phyloP scores from a whole-genome alignment of 2,888 invertebrate species.

The Pteria penguin region DNA sequence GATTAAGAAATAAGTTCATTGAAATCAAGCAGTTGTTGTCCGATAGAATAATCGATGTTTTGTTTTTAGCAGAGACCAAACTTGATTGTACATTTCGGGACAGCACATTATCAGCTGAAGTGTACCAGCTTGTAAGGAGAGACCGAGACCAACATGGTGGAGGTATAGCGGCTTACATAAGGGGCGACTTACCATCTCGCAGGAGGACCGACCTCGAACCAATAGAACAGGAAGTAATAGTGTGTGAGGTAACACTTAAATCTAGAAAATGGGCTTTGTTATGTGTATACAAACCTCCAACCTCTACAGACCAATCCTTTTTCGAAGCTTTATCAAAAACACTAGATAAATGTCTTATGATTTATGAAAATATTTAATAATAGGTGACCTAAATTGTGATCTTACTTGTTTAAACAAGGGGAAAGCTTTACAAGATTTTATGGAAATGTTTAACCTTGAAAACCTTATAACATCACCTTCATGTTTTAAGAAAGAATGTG shows the following conservation, averaged over 20 bases:
- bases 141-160: background rate
- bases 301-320: background rate
- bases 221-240: background rate
- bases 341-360: background rate
- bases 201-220: background rate
- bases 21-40: too few relatives aligned
- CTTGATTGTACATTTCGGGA: too few relatives aligned
- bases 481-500: background rate
- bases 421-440: background rate
- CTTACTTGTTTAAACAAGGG: background rate
- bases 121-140: background rate
- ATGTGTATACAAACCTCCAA: background rate
- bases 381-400: slow-evolving; percentile 17
- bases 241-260: background rate
- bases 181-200: background rate
- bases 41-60: too few relatives aligned
- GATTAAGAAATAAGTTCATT: too few relatives aligned
- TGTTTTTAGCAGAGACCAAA: too few relatives aligned
- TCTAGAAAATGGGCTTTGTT: background rate
- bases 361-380: background rate
- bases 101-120: too few relatives aligned
- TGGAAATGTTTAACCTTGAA: background rate
- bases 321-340: background rate
- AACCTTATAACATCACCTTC: background rate
- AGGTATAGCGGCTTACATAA: background rate